Evolutionary conservation across 2,888 invertebrate species (phyloP).

Genomic region (Halictus ligatus): DNA sequence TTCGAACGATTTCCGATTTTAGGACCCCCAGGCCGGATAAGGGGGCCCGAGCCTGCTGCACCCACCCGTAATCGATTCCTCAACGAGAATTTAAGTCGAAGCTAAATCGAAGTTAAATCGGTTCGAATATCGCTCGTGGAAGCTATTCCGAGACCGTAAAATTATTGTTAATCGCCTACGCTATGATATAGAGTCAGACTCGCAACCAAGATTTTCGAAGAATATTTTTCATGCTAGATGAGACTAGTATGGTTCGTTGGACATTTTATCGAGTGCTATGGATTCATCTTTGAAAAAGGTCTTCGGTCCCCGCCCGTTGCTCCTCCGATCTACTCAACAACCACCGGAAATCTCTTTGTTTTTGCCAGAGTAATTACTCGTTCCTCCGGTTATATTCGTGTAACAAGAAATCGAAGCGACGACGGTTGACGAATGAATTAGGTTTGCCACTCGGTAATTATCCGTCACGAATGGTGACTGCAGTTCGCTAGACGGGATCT

Average conservation of each 20-base stretch:
- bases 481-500: background rate
- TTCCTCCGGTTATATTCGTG: background rate
- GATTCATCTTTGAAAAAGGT: background rate
- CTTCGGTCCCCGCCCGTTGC: background rate
- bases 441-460: background rate
- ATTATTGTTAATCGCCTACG: background rate
- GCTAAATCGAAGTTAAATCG: background rate
- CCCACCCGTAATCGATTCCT: background rate
- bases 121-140: background rate
- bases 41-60: background rate
- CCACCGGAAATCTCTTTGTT: background rate
- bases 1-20: conserved; percentile 19
- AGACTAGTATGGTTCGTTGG: background rate
- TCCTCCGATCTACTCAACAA: background rate
- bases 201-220: too few relatives aligned
- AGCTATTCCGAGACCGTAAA: background rate
- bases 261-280: background rate
- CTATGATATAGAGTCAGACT: background rate
- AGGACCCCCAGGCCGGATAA: background rate
- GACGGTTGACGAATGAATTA: background rate
- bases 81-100: background rate
- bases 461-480: background rate
- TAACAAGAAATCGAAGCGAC: background rate
- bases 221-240: background rate
- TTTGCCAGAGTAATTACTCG: background rate